A percentile compares a stretch with the other conserved stretches of the same genome.
Evolutionary conservation across 2,888 invertebrate genomes (phyloP).

Genomic region (Agonum fuliginosum): DNA sequence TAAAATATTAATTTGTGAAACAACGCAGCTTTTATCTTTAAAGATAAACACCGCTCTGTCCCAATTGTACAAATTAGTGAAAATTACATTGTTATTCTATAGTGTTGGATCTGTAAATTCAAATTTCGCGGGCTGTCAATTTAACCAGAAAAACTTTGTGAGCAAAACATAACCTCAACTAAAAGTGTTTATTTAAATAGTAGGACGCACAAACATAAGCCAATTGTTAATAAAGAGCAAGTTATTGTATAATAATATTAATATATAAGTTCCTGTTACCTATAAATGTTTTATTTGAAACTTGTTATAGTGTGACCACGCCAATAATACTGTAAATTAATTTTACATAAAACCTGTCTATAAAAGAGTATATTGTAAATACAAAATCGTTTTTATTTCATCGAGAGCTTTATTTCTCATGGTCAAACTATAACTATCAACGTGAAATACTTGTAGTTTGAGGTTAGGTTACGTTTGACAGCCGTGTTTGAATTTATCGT

Average conservation of each 20-base stretch:
- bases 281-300: constrained; percentile 23
- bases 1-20: neutral
- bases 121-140: constrained; percentile 38
- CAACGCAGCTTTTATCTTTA: neutral
- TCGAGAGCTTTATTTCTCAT: constrained; percentile 26
- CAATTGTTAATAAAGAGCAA: constrained; percentile 36
- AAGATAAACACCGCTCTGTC: constrained; percentile 56
- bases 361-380: constrained; percentile 33
- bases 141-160: constrained; percentile 4
- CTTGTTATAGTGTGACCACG: constrained; percentile 25
- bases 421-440: constrained; percentile 16
- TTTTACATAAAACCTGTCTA: constrained; percentile 5
- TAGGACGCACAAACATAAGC: constrained; percentile 49
- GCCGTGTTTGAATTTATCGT: constrained; percentile 47
- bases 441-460: neutral
- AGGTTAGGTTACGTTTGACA: constrained; percentile 14
- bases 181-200: constrained; percentile 44
- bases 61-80: constrained; percentile 59
- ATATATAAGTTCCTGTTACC: constrained; percentile 42
- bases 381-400: constrained; percentile 2
- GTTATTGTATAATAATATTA: constrained; percentile 12
- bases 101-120: constrained; percentile 57
- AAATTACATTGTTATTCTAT: constrained; percentile 58
- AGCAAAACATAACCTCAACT: constrained; percentile 46
- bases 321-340: constrained; percentile 22